phyloP scores from a whole-genome alignment of 2,797 vertebrate genomes.

The Gorsachius magnificus region DNA sequence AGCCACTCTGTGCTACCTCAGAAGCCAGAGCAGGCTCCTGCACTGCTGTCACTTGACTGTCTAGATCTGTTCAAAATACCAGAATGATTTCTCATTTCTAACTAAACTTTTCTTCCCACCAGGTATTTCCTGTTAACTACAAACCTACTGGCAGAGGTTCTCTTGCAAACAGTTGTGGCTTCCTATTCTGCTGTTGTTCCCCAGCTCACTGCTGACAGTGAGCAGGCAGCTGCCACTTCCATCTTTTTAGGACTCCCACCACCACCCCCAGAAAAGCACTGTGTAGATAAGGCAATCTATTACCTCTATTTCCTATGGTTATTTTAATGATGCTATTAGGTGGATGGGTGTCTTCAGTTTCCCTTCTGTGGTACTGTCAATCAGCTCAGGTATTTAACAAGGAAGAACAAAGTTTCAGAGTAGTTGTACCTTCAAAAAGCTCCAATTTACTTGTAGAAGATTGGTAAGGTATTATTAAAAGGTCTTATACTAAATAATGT shows the following conservation, averaged over 20 bases:
- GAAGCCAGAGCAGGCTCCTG: background rate
- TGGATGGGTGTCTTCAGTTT: background rate
- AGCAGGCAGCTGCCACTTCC: background rate
- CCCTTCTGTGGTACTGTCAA: background rate
- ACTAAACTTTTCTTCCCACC: background rate
- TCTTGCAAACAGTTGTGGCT: background rate
- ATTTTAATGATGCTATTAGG: background rate
- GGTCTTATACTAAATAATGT: background rate
- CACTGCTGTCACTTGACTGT: background rate
- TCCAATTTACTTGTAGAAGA: background rate
- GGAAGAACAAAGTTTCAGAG: background rate
- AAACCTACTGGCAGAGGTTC: background rate
- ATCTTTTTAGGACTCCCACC: background rate
- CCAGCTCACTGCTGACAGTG: background rate
- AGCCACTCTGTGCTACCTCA: background rate
- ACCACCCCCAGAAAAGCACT: background rate
- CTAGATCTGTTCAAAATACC: background rate
- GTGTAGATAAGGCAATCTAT: accelerated
- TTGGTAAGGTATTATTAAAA: background rate
- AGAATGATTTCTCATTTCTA: background rate
- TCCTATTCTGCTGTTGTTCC: background rate
- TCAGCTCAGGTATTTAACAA: background rate
- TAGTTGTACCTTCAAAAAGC: background rate
- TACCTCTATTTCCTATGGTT: background rate
- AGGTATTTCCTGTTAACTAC: background rate